Conservation (phyloP, 2,888 invertebrate species). For the Torymus aiolomorphi region DNA sequence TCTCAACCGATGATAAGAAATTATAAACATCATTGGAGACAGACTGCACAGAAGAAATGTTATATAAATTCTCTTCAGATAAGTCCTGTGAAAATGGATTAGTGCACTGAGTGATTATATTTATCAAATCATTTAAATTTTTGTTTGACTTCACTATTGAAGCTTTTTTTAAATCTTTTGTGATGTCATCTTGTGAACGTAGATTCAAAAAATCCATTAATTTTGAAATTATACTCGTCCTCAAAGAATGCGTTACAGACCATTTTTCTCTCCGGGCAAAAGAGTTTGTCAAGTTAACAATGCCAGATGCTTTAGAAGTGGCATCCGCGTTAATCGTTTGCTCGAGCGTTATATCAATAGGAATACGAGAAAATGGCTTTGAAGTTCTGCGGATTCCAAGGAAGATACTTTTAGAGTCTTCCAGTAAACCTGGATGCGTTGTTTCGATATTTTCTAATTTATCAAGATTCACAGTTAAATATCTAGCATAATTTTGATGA, state of each 20-base stretch:
- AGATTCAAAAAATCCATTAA: conserved; percentile 51
- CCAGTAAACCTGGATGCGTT: conserved; percentile 33
- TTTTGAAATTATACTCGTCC: conserved; percentile 57
- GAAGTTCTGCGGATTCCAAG: conserved; percentile 39
- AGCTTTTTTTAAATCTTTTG: conserved; percentile 54
- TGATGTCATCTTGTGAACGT: conserved; percentile 59
- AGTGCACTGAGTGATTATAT: conserved; percentile 59
- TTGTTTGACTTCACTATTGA: conserved; percentile 55
- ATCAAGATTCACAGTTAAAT: conserved; percentile 1
- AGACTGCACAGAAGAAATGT: conserved; percentile 62
- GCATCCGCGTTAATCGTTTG: conserved; percentile 50
- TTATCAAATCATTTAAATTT: conserved; percentile 56
- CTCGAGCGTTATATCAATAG: conserved; percentile 24
- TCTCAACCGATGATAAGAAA: conserved; percentile 62
- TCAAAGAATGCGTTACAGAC: conserved; percentile 58
- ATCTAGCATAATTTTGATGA: conserved; percentile 23
- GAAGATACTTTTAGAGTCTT: conserved; percentile 25
- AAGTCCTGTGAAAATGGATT: conserved; percentile 61
- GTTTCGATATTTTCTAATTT: neutral
- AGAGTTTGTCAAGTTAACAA: conserved; percentile 46
- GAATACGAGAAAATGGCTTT: conserved; percentile 47
- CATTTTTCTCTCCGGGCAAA: conserved; percentile 61
- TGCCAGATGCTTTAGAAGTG: conserved; percentile 61
- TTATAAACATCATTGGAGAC: conserved; percentile 59
- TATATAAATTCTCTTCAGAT: conserved; percentile 60